Base-by-base conservation (phyloP, 2,797 vertebrate species). In the Halcyon chelicuti region DNA sequence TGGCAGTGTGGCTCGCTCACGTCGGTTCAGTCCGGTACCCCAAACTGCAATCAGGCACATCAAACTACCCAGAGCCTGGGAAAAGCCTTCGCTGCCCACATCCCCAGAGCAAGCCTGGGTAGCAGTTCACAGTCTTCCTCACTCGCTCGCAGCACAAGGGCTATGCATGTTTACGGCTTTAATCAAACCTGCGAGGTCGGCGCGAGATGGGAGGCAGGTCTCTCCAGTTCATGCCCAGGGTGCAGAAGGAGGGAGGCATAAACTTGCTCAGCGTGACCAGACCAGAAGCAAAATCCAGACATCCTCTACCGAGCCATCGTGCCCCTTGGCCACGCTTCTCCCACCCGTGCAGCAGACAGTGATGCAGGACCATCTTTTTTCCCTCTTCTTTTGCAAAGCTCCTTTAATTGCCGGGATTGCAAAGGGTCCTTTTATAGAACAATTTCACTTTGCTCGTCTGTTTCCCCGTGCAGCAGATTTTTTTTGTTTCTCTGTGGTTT, bases 1-100 rank as follows among this genome's bases (percentile, higher is more conserved):
- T 0, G 4, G 22, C 2, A 9, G 39, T 15, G 3, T 1, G 2
- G 26, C 39, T 72, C 1, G 0, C 66, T 28, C 47, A 7, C 55
- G 16, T 28, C 0, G 0, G 10, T 18, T 33, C 72, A 57, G 40
- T 16, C 1, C 2, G 10, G 10, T 44, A 16, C 19, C 25, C 17
- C 51, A 40, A 49, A 70, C 13, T 28, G 6, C 67, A 79, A 76
- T 15, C 71, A 29, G 40, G 20, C 0, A 3, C 23, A 37, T 49
- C 18, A 94, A 82, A 17, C 10, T 40, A 40, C 57, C 22, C 62
- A 10, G 10, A 74, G 35, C 17, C 47, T 26, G 9, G 6, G 11
- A 23, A 90, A 73, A 83, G 52, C 39, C 33, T 57, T 62, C 4
- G 0, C 11, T 14, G 31, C 4, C 20, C 52, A 8, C 18, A 17